phyloP scores from a whole-genome alignment of 64 coral and sea anemone species.

The Acropora tenuis region DNA sequence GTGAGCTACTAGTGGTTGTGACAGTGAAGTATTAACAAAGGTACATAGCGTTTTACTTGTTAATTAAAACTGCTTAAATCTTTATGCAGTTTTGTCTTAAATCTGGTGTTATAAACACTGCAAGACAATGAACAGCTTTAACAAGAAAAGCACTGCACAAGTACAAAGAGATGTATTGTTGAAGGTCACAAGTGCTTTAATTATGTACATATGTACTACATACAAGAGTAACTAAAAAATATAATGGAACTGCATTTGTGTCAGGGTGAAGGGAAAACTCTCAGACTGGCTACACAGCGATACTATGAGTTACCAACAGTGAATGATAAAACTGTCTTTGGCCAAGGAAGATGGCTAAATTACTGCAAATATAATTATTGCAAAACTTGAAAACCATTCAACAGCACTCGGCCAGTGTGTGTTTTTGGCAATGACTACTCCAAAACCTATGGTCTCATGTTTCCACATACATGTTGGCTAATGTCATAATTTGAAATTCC shows the following conservation, averaged over 20 bases:
- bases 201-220: too few species aligned
- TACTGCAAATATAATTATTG: background rate
- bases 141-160: too few species aligned
- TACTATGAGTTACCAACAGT: background rate
- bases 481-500: background rate
- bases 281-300: background rate
- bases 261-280: too few species aligned
- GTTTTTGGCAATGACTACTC: background rate
- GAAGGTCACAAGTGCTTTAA: too few species aligned
- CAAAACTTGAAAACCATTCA: slow-evolving; percentile 3
- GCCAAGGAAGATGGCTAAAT: background rate
- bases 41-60: background rate
- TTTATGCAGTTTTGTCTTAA: too few species aligned
- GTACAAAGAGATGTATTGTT: too few species aligned
- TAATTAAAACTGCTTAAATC: too few species aligned
- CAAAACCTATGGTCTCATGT: background rate
- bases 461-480: background rate
- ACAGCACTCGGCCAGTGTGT: background rate
- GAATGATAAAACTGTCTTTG: slow-evolving; percentile 9
- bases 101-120: too few species aligned
- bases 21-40: background rate
- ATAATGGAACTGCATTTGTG: too few species aligned
- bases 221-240: too few species aligned
- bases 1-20: background rate
- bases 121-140: too few species aligned